Evolutionary conservation across 2,888 invertebrate species (phyloP), one percentile per base, ranked within the genome.

Genomic region (Chaetogeoica ovagalla): DNA sequence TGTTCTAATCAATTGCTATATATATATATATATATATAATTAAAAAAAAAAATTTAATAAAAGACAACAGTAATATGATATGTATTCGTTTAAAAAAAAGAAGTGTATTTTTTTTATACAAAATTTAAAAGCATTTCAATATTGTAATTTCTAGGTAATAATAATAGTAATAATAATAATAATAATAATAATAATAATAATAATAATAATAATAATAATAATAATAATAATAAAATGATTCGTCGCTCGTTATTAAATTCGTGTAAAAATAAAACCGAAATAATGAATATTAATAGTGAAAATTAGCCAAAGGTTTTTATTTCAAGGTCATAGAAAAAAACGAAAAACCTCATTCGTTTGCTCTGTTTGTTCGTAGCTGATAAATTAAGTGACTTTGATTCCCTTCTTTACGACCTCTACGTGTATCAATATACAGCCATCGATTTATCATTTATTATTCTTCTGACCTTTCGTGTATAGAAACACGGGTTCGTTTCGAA

Each of bases 321-420:
- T 69, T 55, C 69, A 55, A 79, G 79, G 79, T 79, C 79, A 79
- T 71, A 79, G n/a, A n/a, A n/a, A 79, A 70, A 79, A 71, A 70
- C 52, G 23, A 70, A 79, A 79, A 63, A 55, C n/a, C 23, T 71
- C 39, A 71, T 79, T 23, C 79, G 55, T 69, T 63, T 70, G 23
- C 55, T 55, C 55, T 71, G 79, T 69, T 70, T 71, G 79, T 69
- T 70, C 70, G 39, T 79, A 79, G 71, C 79, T 70, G 79, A 79
- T 79, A 79, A 79, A 70, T 79, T 70, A 55, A 70, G 70, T 79
- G 79, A 79, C 79, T 79, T 79, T 79, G 79, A 70, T 62, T 71
- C 79, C 60, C 70, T 79, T 70, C 79, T 70, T 79, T 70, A 70
- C 79, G 79, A 79, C 79, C 79, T 79, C 79, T 79, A 79, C 79